Evolutionary conservation across 2,888 invertebrate species (phyloP), one percentile per base, ranked within the genome.

Genomic region (Drosophila pegasa): DNA sequence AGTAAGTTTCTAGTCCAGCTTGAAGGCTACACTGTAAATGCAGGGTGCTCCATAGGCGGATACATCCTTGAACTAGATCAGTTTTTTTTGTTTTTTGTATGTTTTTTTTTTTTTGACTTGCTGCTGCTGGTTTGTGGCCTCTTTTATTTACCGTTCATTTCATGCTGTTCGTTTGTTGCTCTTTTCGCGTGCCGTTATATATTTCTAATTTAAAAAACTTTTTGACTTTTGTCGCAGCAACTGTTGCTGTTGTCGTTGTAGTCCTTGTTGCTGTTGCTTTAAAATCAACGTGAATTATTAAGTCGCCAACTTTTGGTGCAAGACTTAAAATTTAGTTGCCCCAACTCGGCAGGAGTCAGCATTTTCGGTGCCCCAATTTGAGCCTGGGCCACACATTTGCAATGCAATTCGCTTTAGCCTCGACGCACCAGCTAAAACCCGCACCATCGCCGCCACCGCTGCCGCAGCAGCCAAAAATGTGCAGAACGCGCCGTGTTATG

Each of bases 141-240:
- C 45, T 59, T 59, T 86, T 68, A 79, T 73, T 82, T 79, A 63
- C 72, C 61, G 59, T 72, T 80, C 65, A 78, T 78, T 80, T 83
- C 65, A 60, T 69, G 63, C 40, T 69, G 57, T 50, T 61, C 56
- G 45, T 58, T 41, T 40, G 55, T 16, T 41, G 14, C 47, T 55
- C 37, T 27, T 54, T 68, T 41, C 37, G 51, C 4, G 37, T 20
- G 9, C 45, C 52, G 48, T 55, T 31, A 61, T 56, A 58, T 63
- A 45, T 77, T 62, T 63, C 59, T 59, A 69, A 80, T 72, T 80
- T 69, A 48, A 69, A 60, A 62, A 66, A 75, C 60, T 59, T 63
- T 66, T 60, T 67, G 75, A 66, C 75, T 73, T 63, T 57, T 50
- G 51, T 45, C 48, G 41, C 59, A 35, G 33, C 16, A 27, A 22